phyloP scores from a whole-genome alignment of 2,113 vertebrate species.

The Zosterops hypoxanthus region DNA sequence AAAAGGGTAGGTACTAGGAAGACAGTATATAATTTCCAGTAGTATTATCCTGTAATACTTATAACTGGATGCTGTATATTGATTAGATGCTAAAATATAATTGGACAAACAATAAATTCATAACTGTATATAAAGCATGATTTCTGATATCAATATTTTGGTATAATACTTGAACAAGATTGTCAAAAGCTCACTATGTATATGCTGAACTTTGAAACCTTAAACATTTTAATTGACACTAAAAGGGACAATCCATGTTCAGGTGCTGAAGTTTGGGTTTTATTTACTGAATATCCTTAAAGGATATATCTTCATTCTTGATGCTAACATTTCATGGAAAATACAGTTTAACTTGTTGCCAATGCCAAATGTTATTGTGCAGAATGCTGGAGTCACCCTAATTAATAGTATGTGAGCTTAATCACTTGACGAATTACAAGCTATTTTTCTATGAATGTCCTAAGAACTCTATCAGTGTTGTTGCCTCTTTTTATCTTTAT shows the following conservation, averaged over 20 bases:
- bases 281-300: background rate
- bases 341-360: background rate
- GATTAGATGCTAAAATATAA: background rate
- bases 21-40: background rate
- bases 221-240: background rate
- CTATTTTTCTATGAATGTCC: background rate
- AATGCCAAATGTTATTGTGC: background rate
- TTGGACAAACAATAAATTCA: background rate
- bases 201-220: background rate
- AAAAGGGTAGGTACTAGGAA: background rate
- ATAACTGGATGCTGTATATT: background rate
- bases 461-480: background rate
- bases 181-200: background rate
- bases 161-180: background rate
- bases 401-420: background rate
- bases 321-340: background rate
- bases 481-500: conserved; percentile 4
- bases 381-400: background rate
- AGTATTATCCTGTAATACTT: background rate
- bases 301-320: background rate
- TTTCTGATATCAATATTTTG: background rate
- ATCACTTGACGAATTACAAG: background rate
- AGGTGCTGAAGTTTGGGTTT: background rate
- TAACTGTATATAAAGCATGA: background rate
- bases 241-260: background rate